A percentile compares a stretch with the other conserved stretches of the same genome.
Conservation (phyloP, 2,113 vertebrate species). For the Pipra filicauda region DNA sequence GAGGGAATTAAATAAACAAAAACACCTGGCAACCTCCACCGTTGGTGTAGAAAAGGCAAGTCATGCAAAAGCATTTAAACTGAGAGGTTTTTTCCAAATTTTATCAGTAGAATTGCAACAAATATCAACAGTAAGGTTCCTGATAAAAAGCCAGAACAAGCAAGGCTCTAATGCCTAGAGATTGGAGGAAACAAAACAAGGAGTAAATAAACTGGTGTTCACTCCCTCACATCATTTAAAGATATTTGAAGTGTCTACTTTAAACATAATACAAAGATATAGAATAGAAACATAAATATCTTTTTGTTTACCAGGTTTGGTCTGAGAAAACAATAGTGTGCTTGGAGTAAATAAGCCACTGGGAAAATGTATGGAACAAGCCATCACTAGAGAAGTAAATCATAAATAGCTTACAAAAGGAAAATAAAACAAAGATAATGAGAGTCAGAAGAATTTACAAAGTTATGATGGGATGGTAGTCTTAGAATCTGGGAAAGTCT, state of each 20-base stretch:
- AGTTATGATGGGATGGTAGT: neutral
- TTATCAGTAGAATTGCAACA: neutral
- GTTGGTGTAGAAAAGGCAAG: neutral
- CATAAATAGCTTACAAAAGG: neutral
- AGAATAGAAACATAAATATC: neutral
- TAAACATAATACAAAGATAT: neutral
- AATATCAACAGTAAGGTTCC: neutral
- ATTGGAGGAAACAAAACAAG: neutral
- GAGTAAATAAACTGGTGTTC: neutral
- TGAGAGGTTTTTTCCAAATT: neutral
- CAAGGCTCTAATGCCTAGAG: neutral
- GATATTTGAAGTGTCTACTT: neutral
- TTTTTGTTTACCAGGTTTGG: neutral
- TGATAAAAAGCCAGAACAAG: neutral
- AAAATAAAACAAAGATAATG: neutral
- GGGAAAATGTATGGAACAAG: neutral
- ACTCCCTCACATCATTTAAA: neutral
- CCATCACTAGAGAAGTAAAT: neutral
- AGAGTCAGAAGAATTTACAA: neutral
- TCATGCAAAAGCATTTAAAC: neutral
- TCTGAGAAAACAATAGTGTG: neutral
- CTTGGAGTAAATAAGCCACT: neutral
- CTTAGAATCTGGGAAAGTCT: neutral
- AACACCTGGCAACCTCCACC: conserved; percentile 8
- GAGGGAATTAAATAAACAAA: conserved; percentile 34